Percentiles rank a stretch among this genome's conserved stretches.
These are phyloP conservation scores for Hydrozoanthus gracilis DNA, from an alignment of 92 coral and sea anemone species.

Conservation along the genomic window DNA sequence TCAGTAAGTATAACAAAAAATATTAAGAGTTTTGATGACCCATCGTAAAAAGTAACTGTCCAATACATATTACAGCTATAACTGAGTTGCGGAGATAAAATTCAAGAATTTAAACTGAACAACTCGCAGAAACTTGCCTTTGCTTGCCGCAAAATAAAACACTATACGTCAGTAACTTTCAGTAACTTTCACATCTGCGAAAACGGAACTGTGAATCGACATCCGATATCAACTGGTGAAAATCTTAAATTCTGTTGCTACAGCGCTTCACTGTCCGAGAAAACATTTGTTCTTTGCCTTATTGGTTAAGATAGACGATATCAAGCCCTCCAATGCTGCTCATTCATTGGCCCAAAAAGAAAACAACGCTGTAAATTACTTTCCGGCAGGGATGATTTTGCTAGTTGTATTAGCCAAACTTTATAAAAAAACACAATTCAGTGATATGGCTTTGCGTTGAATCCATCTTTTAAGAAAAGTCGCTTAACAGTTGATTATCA, in stretches of 20 bases:
- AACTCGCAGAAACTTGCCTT: neutral
- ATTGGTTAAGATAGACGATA: neutral
- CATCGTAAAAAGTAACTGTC: neutral
- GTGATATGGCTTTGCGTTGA: too few species aligned
- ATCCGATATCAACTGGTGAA: neutral
- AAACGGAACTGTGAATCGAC: neutral
- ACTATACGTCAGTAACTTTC: neutral
- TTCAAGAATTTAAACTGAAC: too few species aligned
- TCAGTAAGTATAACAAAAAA: neutral
- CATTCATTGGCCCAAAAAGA: slow-evolving; percentile 5
- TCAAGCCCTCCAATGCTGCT: neutral
- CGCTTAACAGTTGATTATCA: too few species aligned
- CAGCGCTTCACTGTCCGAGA: neutral
- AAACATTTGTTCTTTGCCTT: neutral
- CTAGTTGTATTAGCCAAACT: too few species aligned
- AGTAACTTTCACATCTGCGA: neutral
- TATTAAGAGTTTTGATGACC: neutral
- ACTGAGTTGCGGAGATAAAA: too few species aligned
- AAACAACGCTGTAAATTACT: neutral
- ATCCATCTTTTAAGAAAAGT: too few species aligned
- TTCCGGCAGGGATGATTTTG: too few species aligned
- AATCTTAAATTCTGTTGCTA: neutral
- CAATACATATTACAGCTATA: neutral
- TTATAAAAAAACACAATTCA: too few species aligned
- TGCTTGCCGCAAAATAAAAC: too few species aligned